These are phyloP conservation scores for Phodopus roborovskii DNA, from an alignment of 2,113 vertebrate species.

Conservation along the genomic window DNA sequence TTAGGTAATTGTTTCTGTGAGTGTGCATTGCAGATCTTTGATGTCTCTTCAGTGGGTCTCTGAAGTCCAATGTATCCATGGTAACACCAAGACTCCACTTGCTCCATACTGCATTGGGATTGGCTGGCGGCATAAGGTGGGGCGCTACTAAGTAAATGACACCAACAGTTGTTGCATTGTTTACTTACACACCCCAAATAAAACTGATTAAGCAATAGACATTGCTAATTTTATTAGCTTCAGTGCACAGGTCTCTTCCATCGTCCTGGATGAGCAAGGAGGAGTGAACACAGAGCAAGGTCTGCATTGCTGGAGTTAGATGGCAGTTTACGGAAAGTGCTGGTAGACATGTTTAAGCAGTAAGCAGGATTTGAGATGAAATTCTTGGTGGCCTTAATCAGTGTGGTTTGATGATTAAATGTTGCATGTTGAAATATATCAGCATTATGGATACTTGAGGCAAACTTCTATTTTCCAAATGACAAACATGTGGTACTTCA, in stretches of 20 bases:
- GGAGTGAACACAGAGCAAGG: background rate
- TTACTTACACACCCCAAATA: background rate
- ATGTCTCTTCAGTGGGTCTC: background rate
- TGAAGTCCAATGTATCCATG: background rate
- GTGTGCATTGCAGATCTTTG: background rate
- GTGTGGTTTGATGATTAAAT: constrained; percentile 34
- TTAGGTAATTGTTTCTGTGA: constrained; percentile 3
- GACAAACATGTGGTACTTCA: background rate
- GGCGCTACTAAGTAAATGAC: background rate
- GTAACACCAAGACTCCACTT: background rate
- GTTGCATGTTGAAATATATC: background rate
- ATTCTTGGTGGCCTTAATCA: background rate
- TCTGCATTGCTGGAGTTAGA: background rate
- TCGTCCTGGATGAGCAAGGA: background rate
- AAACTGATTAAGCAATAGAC: background rate
- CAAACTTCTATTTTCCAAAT: background rate
- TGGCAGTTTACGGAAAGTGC: background rate
- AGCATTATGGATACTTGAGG: constrained; percentile 28
- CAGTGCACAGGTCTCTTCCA: background rate
- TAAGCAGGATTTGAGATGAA: background rate
- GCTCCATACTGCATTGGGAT: background rate
- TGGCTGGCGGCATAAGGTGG: background rate
- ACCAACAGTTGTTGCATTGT: background rate
- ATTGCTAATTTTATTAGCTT: background rate
- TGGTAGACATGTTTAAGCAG: no score